Percentiles rank a stretch among this genome's conserved stretches.
phyloP scores from a whole-genome alignment of 2,797 vertebrate species.

The Sebastes miniatus region DNA sequence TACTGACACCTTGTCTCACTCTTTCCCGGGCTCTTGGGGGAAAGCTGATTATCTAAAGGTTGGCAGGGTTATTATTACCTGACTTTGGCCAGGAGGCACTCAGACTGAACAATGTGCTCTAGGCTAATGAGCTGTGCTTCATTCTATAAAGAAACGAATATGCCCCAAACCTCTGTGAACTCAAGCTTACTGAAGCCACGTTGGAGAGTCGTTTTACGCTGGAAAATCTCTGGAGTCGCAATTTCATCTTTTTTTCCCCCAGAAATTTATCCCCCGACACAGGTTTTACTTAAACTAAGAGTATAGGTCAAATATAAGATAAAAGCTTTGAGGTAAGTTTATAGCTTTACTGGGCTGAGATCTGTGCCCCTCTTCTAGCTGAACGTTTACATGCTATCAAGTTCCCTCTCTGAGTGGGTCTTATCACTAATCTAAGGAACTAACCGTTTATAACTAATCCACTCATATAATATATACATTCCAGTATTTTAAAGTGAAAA shows the following conservation, averaged over 20 bases:
- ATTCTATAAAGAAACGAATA: conserved; percentile 39
- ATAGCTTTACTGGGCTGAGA: neutral
- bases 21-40: conserved; percentile 24
- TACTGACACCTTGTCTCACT: conserved; percentile 33
- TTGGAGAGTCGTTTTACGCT: conserved; percentile 24
- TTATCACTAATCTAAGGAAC: neutral
- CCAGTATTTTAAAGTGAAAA: neutral
- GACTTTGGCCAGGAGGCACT: conserved; percentile 44
- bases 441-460: neutral
- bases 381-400: neutral
- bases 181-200: conserved; percentile 15
- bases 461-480: too few relatives aligned
- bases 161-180: conserved; percentile 44
- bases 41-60: conserved; percentile 63
- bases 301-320: conserved; percentile 3
- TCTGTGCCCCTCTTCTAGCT: neutral
- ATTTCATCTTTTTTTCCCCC: neutral
- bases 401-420: neutral
- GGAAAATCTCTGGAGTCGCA: neutral
- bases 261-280: neutral
- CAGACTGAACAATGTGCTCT: conserved; percentile 47
- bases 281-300: neutral
- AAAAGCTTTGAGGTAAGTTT: neutral
- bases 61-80: conserved; percentile 64
- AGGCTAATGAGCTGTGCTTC: conserved; percentile 60